These are phyloP conservation scores for Thaleichthys pacificus DNA, from an alignment of 2,797 vertebrate species.

Conservation along the genomic window DNA sequence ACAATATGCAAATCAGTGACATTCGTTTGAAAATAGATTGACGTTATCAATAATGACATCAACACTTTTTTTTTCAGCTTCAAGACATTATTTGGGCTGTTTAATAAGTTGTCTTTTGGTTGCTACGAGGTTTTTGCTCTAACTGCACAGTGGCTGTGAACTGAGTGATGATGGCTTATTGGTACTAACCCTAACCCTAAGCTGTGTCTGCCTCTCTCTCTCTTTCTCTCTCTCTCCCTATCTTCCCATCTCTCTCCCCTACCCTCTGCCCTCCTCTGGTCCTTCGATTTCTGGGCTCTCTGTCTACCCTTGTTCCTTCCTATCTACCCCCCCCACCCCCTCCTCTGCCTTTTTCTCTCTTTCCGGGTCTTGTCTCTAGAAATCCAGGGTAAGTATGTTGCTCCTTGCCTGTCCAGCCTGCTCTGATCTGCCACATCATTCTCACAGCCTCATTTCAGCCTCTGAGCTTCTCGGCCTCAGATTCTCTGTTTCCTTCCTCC, in stretches of 20 bases:
- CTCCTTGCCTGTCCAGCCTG: conserved; percentile 30
- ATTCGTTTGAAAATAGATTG: too few species aligned
- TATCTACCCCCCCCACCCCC: not conserved
- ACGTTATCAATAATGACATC: too few species aligned
- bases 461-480: not conserved
- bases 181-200: conserved; percentile 76
- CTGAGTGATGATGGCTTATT: conserved; percentile 68
- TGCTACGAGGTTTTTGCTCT: conserved; percentile 63
- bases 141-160: conserved; percentile 64
- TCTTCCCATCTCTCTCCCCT: not conserved
- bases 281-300: not conserved
- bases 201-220: conserved; percentile 51
- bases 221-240: not conserved
- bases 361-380: conserved; percentile 57
- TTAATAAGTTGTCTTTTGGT: conserved; percentile 39
- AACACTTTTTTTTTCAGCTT: conserved; percentile 9
- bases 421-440: not conserved
- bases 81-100: conserved; percentile 20
- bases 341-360: conserved; percentile 29
- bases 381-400: conserved; percentile 77
- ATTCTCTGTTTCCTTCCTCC: conserved; percentile 8
- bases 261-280: not conserved
- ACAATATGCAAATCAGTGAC: too few species aligned
- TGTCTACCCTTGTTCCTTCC: conserved; percentile 2
- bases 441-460: not conserved